Evolutionary conservation across 2,113 vertebrate genomes (phyloP).

Genomic region (Nipponia nippon): DNA sequence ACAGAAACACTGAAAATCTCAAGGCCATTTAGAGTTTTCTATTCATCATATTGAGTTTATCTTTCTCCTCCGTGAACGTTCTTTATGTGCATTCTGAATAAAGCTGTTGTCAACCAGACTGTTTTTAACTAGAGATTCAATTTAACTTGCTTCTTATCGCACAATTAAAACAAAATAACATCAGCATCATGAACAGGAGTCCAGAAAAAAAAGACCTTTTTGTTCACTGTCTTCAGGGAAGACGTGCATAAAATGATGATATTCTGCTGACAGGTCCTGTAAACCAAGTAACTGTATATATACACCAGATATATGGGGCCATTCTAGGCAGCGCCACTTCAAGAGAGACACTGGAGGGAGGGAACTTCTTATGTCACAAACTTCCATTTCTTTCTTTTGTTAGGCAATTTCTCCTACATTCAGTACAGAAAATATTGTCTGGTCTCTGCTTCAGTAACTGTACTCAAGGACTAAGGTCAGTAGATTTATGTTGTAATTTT

Average conservation of each 20-base stretch:
- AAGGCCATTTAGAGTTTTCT: not conserved
- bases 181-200: not conserved
- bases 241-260: not conserved
- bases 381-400: not conserved
- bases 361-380: not conserved
- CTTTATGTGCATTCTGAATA: not conserved
- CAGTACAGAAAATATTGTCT: not conserved
- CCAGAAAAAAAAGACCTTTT: not conserved
- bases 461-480: not conserved
- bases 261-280: not conserved
- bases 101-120: not conserved
- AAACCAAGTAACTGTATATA: not conserved
- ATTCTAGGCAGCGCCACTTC: not conserved
- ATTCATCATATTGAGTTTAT: not conserved
- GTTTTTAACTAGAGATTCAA: not conserved
- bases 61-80: not conserved
- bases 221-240: not conserved
- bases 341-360: not conserved
- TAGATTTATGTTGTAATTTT: not conserved
- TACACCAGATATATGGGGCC: not conserved
- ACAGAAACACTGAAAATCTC: not conserved
- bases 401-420: not conserved
- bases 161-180: not conserved
- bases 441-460: not conserved
- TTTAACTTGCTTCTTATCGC: not conserved